phyloP scores from a whole-genome alignment of 2,888 invertebrate genomes.

The Furcula furcula region DNA sequence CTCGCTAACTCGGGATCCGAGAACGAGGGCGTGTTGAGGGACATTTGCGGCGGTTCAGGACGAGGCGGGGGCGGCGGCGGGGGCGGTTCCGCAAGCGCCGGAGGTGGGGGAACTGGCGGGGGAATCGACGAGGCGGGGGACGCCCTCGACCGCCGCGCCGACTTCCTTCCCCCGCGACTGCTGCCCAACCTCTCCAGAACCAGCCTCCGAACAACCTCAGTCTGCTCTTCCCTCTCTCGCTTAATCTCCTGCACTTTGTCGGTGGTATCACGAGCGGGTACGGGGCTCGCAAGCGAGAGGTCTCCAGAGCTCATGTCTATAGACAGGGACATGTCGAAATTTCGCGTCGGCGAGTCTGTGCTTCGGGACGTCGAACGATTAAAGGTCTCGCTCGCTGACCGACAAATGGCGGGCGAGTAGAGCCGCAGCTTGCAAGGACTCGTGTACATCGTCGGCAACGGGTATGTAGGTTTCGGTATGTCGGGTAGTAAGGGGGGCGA shows the following conservation, averaged over 20 bases:
- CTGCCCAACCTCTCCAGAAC: conserved; percentile 88
- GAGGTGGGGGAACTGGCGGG: conserved; percentile 55
- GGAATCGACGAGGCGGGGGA: conserved; percentile 38
- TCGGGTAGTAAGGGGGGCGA: conserved; percentile 58
- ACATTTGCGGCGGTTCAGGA: conserved; percentile 49
- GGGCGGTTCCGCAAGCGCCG: conserved; percentile 34
- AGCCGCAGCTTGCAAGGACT: conserved; percentile 48
- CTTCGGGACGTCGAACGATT: conserved; percentile 45
- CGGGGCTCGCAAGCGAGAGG: conserved; percentile 56
- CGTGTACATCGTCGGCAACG: conserved; percentile 25
- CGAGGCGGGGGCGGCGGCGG: conserved; percentile 40
- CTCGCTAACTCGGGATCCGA: conserved; percentile 82
- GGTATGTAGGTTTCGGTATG: conserved; percentile 32
- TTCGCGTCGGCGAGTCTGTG: conserved; percentile 47
- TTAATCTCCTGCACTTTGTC: conserved; percentile 89
- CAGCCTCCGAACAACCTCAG: conserved; percentile 90
- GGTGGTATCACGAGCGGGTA: conserved; percentile 70
- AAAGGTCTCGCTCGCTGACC: conserved; percentile 71
- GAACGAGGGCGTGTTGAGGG: conserved; percentile 66
- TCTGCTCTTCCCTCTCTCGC: conserved; percentile 90
- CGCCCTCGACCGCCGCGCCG: conserved; percentile 38
- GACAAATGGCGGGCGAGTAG: conserved; percentile 70
- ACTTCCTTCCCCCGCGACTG: conserved; percentile 39
- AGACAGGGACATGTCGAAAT: conserved; percentile 45
- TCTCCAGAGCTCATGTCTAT: conserved; percentile 52